Conservation (phyloP, 2,113 vertebrate genomes). For the Erinaceus europaeus region DNA sequence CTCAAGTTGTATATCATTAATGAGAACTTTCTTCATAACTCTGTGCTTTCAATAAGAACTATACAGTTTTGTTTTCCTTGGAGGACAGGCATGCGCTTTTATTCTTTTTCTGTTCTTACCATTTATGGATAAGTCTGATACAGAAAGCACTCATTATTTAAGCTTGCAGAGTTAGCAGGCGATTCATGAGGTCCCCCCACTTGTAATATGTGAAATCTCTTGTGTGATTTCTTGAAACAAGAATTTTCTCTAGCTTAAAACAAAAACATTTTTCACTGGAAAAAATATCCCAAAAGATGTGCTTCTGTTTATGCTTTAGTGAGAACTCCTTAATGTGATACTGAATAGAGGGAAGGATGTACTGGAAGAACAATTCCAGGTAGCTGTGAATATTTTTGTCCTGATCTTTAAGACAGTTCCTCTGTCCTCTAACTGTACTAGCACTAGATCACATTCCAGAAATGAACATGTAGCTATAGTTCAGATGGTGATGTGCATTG, state of each 20-base stretch:
- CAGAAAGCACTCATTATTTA: not conserved
- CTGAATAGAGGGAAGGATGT: not conserved
- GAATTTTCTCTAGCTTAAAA: slow-evolving; percentile 12
- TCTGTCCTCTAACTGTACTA: not conserved
- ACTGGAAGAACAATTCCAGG: not conserved
- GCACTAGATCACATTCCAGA: not conserved
- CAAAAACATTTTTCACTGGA: slow-evolving; percentile 15
- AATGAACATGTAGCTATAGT: not conserved
- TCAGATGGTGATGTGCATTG: not conserved
- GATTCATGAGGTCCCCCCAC: not conserved
- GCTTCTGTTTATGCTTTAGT: slow-evolving; percentile 12
- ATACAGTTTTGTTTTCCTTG: not conserved
- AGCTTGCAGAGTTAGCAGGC: not conserved
- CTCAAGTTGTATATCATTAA: slow-evolving; percentile 67
- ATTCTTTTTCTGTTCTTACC: not conserved
- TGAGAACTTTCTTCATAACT: slow-evolving; percentile 19
- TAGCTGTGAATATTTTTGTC: not conserved
- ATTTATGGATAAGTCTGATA: not conserved
- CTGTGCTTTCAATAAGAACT: not conserved
- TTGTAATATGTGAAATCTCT: not conserved
- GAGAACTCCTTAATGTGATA: not conserved
- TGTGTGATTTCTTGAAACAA: not conserved
- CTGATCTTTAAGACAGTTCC: not conserved
- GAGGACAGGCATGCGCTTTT: not conserved
- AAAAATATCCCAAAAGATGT: not conserved